A percentile compares a stretch with the other conserved stretches of the same genome.
These are phyloP conservation scores for Drosophila pegasa DNA, from an alignment of 2,888 invertebrate genomes.

Conservation along the genomic window DNA sequence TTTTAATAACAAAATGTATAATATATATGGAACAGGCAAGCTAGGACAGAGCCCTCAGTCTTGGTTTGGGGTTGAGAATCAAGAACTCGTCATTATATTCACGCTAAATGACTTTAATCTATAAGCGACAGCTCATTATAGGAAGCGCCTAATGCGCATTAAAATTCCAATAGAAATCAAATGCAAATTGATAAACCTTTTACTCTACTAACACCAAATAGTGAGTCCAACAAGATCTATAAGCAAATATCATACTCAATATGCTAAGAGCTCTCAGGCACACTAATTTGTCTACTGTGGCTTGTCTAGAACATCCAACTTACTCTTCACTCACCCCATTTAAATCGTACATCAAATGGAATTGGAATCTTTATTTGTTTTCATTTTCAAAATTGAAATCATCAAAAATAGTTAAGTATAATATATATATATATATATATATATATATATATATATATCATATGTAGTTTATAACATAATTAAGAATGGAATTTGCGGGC, in stretches of 20 bases:
- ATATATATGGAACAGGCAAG: no score
- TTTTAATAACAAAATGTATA: no score
- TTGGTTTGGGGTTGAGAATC: no score
- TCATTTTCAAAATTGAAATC: not conserved
- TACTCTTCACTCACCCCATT: not conserved
- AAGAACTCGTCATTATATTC: no score
- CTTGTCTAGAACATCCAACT: not conserved
- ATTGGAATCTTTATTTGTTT: slow-evolving; percentile 11
- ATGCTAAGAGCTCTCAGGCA: not conserved
- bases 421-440: not conserved
- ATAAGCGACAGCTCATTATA: no score
- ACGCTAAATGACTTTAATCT: no score
- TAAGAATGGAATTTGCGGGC: slow-evolving; percentile 9
- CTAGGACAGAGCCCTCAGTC: no score
- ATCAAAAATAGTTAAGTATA: not conserved
- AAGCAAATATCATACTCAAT: not conserved
- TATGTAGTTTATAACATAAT: slow-evolving; percentile 14
- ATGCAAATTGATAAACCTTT: not conserved
- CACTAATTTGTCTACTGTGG: not conserved
- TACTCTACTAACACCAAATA: not conserved
- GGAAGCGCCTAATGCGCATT: not conserved
- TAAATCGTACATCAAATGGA: not conserved
- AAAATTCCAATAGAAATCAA: not conserved
- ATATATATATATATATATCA: slow-evolving; percentile 3
- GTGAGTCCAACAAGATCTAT: not conserved